phyloP scores from a whole-genome alignment of 2,113 vertebrate genomes.

The Ranitomeya variabilis region DNA sequence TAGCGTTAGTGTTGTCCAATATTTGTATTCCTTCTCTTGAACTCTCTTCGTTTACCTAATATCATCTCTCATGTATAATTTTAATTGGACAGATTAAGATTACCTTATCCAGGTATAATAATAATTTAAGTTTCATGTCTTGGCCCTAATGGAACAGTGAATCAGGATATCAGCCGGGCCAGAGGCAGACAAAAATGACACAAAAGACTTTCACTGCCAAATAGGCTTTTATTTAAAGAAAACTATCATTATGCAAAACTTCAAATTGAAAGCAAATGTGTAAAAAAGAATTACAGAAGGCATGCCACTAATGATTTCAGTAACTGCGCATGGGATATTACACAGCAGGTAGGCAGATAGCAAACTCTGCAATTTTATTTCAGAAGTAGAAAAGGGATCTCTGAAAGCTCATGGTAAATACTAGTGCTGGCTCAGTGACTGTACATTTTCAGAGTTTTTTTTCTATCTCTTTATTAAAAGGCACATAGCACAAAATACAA shows the following conservation, averaged over 20 bases:
- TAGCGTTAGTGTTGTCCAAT: not conserved
- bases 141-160: constrained; percentile 27
- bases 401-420: constrained; percentile 32
- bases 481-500: constrained; percentile 32
- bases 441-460: not conserved
- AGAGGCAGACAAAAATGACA: constrained; percentile 48
- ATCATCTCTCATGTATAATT: not conserved
- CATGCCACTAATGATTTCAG: constrained; percentile 58
- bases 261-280: constrained; percentile 59
- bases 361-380: constrained; percentile 54
- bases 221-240: constrained; percentile 57
- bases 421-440: constrained; percentile 24
- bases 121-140: constrained; percentile 26
- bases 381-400: constrained; percentile 43
- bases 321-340: constrained; percentile 58
- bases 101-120: constrained; percentile 36
- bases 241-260: constrained; percentile 59
- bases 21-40: not conserved
- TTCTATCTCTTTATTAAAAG: constrained; percentile 31
- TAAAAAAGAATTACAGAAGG: constrained; percentile 59
- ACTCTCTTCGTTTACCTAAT: not conserved
- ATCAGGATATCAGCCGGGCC: constrained; percentile 42
- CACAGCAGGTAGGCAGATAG: constrained; percentile 58
- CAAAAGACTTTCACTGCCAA: constrained; percentile 57
- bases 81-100: constrained; percentile 40